Conservation (phyloP, 2,888 invertebrate genomes). For the Protonemura montana region DNA sequence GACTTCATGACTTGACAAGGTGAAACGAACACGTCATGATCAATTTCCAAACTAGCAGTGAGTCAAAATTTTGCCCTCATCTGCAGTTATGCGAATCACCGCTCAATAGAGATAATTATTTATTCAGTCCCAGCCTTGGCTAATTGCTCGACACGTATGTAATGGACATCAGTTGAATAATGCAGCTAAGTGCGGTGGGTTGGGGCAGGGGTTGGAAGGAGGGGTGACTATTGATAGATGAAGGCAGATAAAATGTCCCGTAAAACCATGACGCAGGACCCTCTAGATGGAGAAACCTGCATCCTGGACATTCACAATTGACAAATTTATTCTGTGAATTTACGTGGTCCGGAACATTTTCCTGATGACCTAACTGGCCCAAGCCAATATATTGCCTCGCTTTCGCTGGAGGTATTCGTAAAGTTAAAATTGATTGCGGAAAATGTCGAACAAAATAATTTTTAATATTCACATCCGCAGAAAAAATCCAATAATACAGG, state of each 20-base stretch:
- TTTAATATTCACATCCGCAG: too few relatives aligned
- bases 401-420: not conserved
- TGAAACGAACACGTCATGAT: not conserved
- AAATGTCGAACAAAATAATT: too few relatives aligned
- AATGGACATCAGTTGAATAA: constrained; percentile 4
- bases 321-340: too few relatives aligned
- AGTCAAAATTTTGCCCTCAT: not conserved
- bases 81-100: not conserved
- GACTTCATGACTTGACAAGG: not conserved
- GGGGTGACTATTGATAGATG: not conserved
- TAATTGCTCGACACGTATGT: constrained; percentile 4
- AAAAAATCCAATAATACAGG: too few relatives aligned
- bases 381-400: not conserved
- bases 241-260: not conserved
- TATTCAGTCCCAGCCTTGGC: not conserved
- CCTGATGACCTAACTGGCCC: too few relatives aligned
- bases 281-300: too few relatives aligned
- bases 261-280: not conserved
- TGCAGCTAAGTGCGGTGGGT: not conserved
- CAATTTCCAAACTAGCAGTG: not conserved
- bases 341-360: too few relatives aligned
- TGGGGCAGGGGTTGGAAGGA: not conserved
- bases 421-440: not conserved
- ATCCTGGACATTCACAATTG: too few relatives aligned
- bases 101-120: constrained; percentile 5